Percentiles rank a stretch among this genome's conserved stretches.
Conservation (phyloP, 2,888 invertebrate species). For the Meloe dianella region DNA sequence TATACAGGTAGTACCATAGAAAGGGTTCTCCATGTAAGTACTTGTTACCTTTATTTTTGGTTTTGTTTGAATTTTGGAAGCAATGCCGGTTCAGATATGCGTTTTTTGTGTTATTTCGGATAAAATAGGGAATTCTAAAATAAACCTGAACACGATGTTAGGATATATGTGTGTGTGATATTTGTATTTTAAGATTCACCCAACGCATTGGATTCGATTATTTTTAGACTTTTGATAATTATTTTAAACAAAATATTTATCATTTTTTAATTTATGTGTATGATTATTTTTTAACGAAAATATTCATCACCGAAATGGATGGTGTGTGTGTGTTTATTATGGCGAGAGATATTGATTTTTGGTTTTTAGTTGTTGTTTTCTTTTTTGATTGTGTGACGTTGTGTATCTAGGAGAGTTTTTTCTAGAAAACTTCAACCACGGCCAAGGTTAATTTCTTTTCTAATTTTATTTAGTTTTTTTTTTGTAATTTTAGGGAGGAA, state of each 20-base stretch:
- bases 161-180: neutral
- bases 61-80: too few relatives aligned
- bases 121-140: neutral
- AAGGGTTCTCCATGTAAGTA: too few relatives aligned
- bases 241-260: constrained; percentile 6
- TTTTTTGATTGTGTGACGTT: neutral
- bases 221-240: constrained; percentile 4
- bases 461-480: too few relatives aligned
- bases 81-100: neutral
- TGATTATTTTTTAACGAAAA: neutral
- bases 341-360: too few relatives aligned
- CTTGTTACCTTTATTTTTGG: too few relatives aligned
- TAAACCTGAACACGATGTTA: neutral
- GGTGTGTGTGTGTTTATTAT: too few relatives aligned
- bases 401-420: neutral
- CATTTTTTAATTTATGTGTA: too few relatives aligned
- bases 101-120: neutral
- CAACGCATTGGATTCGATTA: constrained; percentile 1
- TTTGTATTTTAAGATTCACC: constrained; percentile 6
- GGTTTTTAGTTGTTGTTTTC: too few relatives aligned
- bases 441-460: neutral
- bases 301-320: too few relatives aligned
- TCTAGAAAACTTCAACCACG: constrained; percentile 1
- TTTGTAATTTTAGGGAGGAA: too few relatives aligned
- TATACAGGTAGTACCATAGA: too few relatives aligned